Evolutionary conservation across 2,113 vertebrate genomes (phyloP).

Genomic region (Muscicapa adusta): DNA sequence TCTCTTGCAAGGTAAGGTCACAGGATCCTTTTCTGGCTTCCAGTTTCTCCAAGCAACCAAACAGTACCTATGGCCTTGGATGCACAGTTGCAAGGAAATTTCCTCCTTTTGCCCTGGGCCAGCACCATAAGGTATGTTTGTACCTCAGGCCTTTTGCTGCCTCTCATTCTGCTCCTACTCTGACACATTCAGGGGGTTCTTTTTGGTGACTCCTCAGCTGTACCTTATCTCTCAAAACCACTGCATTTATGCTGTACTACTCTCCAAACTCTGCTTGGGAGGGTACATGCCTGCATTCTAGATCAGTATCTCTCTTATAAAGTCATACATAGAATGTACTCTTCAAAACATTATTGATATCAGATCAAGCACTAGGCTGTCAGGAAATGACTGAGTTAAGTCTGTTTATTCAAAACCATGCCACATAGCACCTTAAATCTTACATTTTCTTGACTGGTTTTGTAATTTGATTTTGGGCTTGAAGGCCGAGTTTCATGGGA

Average conservation of each 20-base stretch:
- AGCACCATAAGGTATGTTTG: fast-evolving
- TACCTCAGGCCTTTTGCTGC: not conserved
- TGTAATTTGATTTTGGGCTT: not conserved
- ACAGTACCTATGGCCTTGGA: not conserved
- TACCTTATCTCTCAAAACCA: not conserved
- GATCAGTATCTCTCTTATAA: not conserved
- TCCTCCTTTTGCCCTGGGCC: not conserved
- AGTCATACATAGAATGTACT: not conserved
- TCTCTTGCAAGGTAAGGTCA: not conserved
- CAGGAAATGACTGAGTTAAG: not conserved
- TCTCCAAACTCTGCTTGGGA: not conserved
- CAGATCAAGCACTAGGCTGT: not conserved
- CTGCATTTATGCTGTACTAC: too few species aligned
- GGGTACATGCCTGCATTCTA: not conserved
- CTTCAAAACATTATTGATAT: not conserved
- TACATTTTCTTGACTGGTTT: not conserved
- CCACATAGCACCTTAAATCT: not conserved
- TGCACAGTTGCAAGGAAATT: not conserved
- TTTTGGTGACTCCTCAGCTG: not conserved
- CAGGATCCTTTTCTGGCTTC: not conserved
- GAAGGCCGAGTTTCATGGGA: not conserved
- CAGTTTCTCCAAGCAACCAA: not conserved
- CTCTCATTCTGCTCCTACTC: not conserved
- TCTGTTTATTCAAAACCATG: not conserved
- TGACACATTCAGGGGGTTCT: not conserved